A percentile compares a stretch with the other conserved stretches of the same genome.
phyloP scores from a whole-genome alignment of 2,113 vertebrate genomes.

The Ibidorhyncha struthersii region DNA sequence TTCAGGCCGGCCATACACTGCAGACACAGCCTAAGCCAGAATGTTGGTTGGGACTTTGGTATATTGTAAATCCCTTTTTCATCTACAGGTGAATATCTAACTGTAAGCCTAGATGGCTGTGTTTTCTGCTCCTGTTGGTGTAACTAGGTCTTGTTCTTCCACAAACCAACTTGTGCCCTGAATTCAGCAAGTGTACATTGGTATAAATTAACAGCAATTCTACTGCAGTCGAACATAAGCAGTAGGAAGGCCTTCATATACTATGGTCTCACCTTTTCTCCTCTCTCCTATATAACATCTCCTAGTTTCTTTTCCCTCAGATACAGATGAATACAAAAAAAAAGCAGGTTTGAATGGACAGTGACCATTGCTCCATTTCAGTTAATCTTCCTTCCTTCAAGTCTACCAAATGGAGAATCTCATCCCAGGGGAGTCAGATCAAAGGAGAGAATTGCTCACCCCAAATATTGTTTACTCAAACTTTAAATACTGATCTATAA shows the following conservation, averaged over 20 bases:
- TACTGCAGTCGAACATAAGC: background rate
- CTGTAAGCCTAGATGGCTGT: background rate
- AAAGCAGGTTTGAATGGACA: background rate
- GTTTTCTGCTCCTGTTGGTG: background rate
- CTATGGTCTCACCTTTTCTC: background rate
- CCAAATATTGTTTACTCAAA: background rate
- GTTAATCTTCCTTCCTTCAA: background rate
- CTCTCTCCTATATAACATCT: background rate
- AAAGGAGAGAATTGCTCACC: background rate
- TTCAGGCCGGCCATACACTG: background rate
- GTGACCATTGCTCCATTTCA: background rate
- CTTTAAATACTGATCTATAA: background rate
- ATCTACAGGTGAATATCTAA: background rate
- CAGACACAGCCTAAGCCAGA: background rate
- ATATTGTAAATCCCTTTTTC: background rate
- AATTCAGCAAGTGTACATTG: background rate
- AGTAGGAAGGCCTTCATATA: background rate
- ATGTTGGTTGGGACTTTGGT: background rate
- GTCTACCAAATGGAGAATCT: background rate
- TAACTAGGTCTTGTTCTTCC: background rate
- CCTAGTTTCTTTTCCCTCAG: background rate
- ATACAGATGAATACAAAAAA: background rate
- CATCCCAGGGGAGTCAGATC: background rate
- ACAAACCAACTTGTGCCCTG: background rate
- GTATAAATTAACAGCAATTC: background rate